Evolutionary conservation across 2,888 invertebrate species (phyloP).

Genomic region (Pteria penguin): DNA sequence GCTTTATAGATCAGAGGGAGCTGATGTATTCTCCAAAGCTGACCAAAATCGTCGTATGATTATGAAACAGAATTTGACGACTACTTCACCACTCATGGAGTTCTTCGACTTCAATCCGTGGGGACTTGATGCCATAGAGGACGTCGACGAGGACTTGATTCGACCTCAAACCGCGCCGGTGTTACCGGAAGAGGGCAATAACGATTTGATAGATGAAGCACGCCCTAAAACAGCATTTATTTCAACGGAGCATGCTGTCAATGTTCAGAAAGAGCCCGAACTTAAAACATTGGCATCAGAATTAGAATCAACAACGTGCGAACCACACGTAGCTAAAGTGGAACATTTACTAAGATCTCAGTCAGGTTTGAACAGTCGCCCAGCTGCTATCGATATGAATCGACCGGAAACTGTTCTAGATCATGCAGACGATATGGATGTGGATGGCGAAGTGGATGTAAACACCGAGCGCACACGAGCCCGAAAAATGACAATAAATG

Average conservation of each 20-base stretch:
- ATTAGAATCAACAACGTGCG: not conserved
- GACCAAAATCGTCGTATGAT: conserved; percentile 28
- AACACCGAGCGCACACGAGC: conserved; percentile 54
- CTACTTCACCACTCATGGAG: conserved; percentile 35
- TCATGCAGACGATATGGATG: conserved; percentile 16
- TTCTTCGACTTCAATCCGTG: conserved; percentile 48
- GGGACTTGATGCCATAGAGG: conserved; percentile 50
- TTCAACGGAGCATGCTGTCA: not conserved
- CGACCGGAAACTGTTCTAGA: not conserved
- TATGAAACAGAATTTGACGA: conserved; percentile 32
- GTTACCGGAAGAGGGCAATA: not conserved
- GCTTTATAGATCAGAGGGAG: conserved; percentile 49
- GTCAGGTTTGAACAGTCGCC: not conserved
- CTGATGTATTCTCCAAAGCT: conserved; percentile 39
- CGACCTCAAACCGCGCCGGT: conserved; percentile 48
- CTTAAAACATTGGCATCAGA: not conserved
- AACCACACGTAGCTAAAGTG: conserved; percentile 11
- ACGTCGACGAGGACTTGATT: conserved; percentile 38
- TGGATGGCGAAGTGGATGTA: conserved; percentile 61
- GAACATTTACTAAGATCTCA: conserved; percentile 15
- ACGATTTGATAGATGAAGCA: not conserved
- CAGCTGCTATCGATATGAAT: not conserved
- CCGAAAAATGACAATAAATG: conserved; percentile 55
- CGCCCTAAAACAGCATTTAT: not conserved
- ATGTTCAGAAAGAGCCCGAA: too few species aligned